A percentile compares a stretch with the other conserved stretches of the same genome.
phyloP scores from a whole-genome alignment of 1,140 invertebrate genomes.

The Euglossa dilemma region DNA sequence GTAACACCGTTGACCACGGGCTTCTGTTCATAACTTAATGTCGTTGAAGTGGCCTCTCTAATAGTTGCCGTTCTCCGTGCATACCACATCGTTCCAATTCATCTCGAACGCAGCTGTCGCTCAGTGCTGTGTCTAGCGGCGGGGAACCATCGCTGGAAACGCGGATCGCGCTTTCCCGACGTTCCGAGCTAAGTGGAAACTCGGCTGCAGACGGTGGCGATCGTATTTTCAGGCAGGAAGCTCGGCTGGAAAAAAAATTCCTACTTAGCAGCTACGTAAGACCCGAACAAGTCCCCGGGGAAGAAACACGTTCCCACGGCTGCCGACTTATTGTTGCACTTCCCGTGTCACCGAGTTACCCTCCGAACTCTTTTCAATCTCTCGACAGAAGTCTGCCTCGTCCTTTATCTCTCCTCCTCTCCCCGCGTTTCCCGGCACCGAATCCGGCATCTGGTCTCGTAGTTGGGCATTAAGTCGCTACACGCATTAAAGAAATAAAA shows the following conservation, averaged over 20 bases:
- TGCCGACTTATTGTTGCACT: constrained; percentile 4
- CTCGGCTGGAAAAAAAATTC: background rate
- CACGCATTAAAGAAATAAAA: background rate
- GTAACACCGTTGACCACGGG: constrained; percentile 5
- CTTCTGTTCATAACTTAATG: constrained; percentile 45
- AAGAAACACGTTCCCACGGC: background rate
- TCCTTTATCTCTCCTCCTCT: background rate
- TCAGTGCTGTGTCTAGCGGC: constrained; percentile 24
- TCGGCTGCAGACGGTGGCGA: background rate
- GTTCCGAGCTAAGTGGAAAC: background rate
- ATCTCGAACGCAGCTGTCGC: constrained; percentile 47
- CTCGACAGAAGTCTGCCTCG: background rate
- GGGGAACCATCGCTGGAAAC: background rate
- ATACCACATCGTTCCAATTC: constrained; percentile 49
- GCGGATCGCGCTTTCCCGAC: background rate
- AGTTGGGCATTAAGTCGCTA: background rate
- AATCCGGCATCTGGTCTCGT: background rate
- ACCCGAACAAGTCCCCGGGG: background rate
- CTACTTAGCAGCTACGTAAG: background rate
- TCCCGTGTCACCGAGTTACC: background rate
- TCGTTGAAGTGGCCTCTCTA: constrained; percentile 41
- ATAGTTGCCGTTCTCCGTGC: constrained; percentile 6
- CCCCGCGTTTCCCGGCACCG: too few relatives aligned
- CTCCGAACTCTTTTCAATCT: constrained; percentile 5
- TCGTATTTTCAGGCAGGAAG: background rate